Evolutionary conservation across 2,888 invertebrate species (phyloP).

Genomic region (Lasioglossum pauxillum): DNA sequence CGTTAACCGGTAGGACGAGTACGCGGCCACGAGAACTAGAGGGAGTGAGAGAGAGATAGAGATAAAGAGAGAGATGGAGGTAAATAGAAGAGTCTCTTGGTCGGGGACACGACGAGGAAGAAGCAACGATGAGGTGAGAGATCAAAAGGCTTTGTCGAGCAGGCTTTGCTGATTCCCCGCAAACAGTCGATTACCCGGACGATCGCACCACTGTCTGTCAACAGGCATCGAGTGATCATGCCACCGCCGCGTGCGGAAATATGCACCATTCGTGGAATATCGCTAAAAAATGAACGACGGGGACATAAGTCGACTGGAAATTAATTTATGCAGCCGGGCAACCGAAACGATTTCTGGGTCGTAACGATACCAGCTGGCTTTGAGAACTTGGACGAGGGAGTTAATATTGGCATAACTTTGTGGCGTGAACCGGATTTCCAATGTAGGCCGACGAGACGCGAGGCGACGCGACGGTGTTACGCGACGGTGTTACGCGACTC

Average conservation of each 20-base stretch:
- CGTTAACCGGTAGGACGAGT: constrained; percentile 63
- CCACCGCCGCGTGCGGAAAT: background rate
- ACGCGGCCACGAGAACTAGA: constrained; percentile 37
- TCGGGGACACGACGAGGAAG: constrained; percentile 39
- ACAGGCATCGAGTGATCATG: constrained; percentile 23
- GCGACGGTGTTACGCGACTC: background rate
- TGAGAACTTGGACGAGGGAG: background rate
- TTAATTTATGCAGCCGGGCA: constrained; percentile 7
- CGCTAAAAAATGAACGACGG: background rate
- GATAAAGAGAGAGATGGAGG: background rate
- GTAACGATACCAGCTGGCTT: background rate
- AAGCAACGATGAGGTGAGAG: constrained; percentile 56
- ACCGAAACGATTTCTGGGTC: constrained; percentile 12
- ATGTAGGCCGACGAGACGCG: background rate
- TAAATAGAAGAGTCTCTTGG: constrained; percentile 11
- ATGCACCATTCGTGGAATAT: background rate
- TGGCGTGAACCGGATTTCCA: background rate
- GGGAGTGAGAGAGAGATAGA: background rate
- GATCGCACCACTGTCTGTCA: constrained; percentile 31
- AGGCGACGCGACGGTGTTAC: too few relatives aligned
- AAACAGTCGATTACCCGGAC: constrained; percentile 50
- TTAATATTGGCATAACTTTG: constrained; percentile 16
- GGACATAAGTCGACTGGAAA: background rate
- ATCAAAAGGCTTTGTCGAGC: constrained; percentile 65
- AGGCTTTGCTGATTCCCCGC: constrained; percentile 30